Conservation (phyloP, 2,797 vertebrate species). For the Dryobates pubescens region DNA sequence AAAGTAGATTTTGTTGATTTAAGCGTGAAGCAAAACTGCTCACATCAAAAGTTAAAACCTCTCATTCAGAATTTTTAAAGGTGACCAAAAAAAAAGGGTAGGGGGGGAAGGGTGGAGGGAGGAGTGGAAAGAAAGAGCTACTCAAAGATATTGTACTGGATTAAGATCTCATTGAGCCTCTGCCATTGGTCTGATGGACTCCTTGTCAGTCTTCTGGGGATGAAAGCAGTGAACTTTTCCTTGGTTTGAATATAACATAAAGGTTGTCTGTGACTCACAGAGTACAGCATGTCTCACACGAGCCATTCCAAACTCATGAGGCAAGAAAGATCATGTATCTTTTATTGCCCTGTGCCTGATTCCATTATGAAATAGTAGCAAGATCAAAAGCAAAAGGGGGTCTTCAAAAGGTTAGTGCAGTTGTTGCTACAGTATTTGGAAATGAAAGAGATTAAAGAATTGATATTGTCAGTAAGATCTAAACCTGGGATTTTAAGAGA, state of each 20-base stretch:
- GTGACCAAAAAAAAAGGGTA: background rate
- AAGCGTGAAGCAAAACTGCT: background rate
- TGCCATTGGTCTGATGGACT: background rate
- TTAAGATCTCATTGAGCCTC: background rate
- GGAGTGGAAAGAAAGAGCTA: background rate
- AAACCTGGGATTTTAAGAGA: constrained; percentile 8
- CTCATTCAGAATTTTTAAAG: background rate
- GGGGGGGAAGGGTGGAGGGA: too few species aligned
- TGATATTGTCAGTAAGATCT: constrained; percentile 9
- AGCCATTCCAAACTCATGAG: background rate
- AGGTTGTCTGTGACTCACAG: background rate
- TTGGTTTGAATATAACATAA: background rate
- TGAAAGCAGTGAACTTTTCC: background rate
- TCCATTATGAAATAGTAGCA: background rate
- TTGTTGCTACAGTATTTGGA: background rate
- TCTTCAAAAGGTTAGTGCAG: background rate
- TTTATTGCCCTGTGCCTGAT: background rate
- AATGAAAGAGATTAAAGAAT: constrained; percentile 3
- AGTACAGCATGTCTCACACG: background rate
- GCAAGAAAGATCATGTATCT: background rate
- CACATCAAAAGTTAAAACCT: background rate
- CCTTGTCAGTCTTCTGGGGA: background rate
- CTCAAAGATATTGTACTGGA: background rate
- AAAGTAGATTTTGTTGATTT: background rate
- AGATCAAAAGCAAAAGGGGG: background rate